These are phyloP conservation scores for Potamilus streckersoni DNA, from an alignment of 1,140 invertebrate species.

Conservation along the genomic window DNA sequence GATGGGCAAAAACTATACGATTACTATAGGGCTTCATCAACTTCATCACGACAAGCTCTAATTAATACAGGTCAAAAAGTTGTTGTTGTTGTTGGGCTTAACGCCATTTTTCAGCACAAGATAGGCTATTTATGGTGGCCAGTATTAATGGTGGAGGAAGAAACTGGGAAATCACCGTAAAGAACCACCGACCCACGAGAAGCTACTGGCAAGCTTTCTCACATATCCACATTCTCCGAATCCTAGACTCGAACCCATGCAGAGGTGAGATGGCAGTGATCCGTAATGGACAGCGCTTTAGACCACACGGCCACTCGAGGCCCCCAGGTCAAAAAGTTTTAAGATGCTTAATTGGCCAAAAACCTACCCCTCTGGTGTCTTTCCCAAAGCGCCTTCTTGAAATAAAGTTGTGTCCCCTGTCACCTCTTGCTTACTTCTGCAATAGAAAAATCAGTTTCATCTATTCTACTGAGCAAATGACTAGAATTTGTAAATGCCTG, in stretches of 20 bases:
- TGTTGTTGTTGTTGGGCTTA: no score
- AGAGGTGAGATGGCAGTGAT: no score
- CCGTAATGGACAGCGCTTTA: no score
- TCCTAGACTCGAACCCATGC: no score
- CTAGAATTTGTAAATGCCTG: not conserved
- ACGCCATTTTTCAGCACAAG: no score
- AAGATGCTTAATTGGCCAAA: not conserved
- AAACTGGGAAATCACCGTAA: no score
- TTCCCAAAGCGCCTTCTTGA: constrained; percentile 86
- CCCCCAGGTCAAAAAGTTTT: not conserved
- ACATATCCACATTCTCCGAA: no score
- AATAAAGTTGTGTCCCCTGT: constrained; percentile 87
- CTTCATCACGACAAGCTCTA: not conserved
- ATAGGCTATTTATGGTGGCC: no score
- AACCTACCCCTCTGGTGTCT: constrained; percentile 83
- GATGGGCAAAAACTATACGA: not conserved
- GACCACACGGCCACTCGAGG: no score
- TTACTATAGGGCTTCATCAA: not conserved
- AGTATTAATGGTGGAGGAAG: no score
- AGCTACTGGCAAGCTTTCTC: no score
- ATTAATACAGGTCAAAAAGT: not conserved
- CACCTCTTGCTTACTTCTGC: constrained; percentile 76
- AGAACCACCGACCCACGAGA: no score
- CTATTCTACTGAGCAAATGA: not conserved
- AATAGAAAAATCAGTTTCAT: constrained; percentile 12